Percentiles rank a stretch among this genome's conserved stretches.
Evolutionary conservation across 2,113 vertebrate genomes (phyloP).

Genomic region (Ophthalmolycus amberensis): DNA sequence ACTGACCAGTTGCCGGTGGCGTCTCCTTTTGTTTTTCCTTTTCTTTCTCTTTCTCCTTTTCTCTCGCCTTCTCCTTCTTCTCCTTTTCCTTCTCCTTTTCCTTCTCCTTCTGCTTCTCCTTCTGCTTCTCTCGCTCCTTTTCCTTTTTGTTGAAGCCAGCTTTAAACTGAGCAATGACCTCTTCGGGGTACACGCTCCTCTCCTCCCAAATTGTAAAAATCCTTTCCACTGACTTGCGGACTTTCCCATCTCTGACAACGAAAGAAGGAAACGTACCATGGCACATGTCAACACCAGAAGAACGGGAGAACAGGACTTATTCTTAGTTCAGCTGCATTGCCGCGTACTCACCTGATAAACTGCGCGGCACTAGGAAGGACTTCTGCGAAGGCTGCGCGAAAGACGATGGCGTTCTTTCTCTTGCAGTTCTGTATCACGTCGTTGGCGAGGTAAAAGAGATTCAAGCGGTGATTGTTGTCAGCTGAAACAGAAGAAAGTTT

Average conservation of each 20-base stretch:
- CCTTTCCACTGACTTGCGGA: slow-evolving; percentile 93
- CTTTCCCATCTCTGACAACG: slow-evolving; percentile 89
- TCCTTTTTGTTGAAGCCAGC: slow-evolving; percentile 82
- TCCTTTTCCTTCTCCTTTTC: slow-evolving; percentile 36
- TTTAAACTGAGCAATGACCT: slow-evolving; percentile 90
- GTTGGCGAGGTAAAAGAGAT: slow-evolving; percentile 97
- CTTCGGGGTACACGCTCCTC: slow-evolving; percentile 93
- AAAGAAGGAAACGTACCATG: slow-evolving; percentile 11
- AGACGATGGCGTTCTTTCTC: slow-evolving; percentile 95
- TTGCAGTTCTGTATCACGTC: slow-evolving; percentile 99
- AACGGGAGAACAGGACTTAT: neutral
- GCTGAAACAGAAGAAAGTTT: slow-evolving; percentile 78
- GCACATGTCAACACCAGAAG: neutral
- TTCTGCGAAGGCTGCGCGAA: slow-evolving; percentile 92
- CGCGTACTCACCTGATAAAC: slow-evolving; percentile 90
- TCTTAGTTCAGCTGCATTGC: neutral
- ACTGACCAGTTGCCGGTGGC: slow-evolving; percentile 69
- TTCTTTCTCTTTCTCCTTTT: slow-evolving; percentile 48
- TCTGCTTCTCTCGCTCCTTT: slow-evolving; percentile 69
- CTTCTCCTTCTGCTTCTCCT: slow-evolving; percentile 58
- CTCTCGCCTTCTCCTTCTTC: slow-evolving; percentile 50
- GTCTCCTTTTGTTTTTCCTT: slow-evolving; percentile 55
- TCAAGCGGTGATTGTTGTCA: slow-evolving; percentile 92
- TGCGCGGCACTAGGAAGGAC: slow-evolving; percentile 92
- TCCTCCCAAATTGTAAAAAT: slow-evolving; percentile 99